phyloP scores from a whole-genome alignment of 1,140 invertebrate species.

The Oreohelix idahoensis region DNA sequence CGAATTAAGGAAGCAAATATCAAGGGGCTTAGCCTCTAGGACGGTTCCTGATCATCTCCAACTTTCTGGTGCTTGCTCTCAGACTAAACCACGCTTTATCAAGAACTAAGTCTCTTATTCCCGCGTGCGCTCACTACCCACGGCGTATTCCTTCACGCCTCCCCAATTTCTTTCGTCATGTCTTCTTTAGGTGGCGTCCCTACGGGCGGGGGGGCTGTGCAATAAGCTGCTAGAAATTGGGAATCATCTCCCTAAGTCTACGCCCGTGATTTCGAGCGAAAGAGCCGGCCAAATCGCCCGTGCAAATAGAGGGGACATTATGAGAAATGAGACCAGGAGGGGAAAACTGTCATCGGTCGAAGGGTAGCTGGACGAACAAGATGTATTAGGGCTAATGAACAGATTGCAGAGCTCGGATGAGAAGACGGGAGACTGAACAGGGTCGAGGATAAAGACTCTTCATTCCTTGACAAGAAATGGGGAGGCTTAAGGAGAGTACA shows the following conservation, averaged over 20 bases:
- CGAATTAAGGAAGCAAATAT: conserved; percentile 43
- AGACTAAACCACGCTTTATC: conserved; percentile 18
- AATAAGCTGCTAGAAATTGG: conserved; percentile 37
- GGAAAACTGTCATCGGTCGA: not conserved
- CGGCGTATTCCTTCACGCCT: not conserved
- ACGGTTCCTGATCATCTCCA: conserved; percentile 10
- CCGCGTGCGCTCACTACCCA: not conserved
- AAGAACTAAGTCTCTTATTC: conserved; percentile 10
- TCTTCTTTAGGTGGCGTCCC: not conserved
- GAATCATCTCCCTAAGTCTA: conserved; percentile 27
- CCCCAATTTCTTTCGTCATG: not conserved
- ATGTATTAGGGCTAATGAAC: conserved; percentile 27
- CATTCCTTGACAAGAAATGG: not conserved
- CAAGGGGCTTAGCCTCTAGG: conserved; percentile 10
- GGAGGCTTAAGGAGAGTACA: not conserved
- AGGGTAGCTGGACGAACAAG: conserved; percentile 17
- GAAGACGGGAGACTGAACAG: not conserved
- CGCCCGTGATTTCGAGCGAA: not conserved
- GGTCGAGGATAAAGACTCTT: conserved; percentile 2
- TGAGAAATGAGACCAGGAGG: not conserved
- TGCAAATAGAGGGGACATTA: conserved; percentile 31
- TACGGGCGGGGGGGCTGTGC: not conserved
- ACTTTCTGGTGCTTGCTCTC: conserved; percentile 27
- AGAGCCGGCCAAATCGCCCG: conserved; percentile 25
- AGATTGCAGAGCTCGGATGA: conserved; percentile 8